Percentiles rank a stretch among this genome's conserved stretches.
phyloP scores from a whole-genome alignment of 2,113 vertebrate genomes.

The Cyprinodon tularosa region DNA sequence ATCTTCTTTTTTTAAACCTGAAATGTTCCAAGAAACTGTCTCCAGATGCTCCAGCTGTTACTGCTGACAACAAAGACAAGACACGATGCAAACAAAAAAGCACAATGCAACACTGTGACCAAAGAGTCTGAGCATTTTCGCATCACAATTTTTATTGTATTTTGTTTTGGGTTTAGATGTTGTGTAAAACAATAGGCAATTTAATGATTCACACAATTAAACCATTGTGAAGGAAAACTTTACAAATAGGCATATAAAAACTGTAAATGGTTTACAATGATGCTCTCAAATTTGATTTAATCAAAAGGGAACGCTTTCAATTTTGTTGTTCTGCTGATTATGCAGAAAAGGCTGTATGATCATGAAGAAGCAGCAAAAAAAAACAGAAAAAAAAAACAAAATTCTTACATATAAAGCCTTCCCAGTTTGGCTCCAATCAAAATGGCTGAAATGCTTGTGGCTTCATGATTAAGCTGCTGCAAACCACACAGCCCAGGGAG shows the following conservation, averaged over 20 bases:
- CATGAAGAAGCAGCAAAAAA: constrained; percentile 55
- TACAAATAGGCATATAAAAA: constrained; percentile 3
- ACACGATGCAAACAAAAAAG: constrained; percentile 12
- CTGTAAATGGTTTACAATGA: neutral
- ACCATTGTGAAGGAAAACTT: neutral
- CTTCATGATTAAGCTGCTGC: constrained; percentile 77
- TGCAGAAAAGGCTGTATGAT: constrained; percentile 59
- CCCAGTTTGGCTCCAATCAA: constrained; percentile 80
- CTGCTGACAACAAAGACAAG: constrained; percentile 14
- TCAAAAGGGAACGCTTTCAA: constrained; percentile 60
- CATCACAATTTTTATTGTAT: neutral
- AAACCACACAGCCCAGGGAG: constrained; percentile 77
- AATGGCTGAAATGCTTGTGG: constrained; percentile 80
- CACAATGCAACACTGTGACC: neutral
- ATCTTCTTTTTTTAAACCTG: constrained; percentile 39
- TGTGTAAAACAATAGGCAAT: neutral
- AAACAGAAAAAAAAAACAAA: constrained; percentile 30
- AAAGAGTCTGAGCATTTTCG: neutral
- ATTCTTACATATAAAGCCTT: constrained; percentile 55
- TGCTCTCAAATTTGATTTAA: constrained; percentile 54
- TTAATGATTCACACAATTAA: neutral
- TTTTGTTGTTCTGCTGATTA: constrained; percentile 57
- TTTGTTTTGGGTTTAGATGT: neutral
- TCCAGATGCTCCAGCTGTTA: constrained; percentile 62
- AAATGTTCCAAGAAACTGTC: constrained; percentile 53